Base-by-base conservation (phyloP, 2,888 invertebrate species). In the Hofmannophila pseudospretella region DNA sequence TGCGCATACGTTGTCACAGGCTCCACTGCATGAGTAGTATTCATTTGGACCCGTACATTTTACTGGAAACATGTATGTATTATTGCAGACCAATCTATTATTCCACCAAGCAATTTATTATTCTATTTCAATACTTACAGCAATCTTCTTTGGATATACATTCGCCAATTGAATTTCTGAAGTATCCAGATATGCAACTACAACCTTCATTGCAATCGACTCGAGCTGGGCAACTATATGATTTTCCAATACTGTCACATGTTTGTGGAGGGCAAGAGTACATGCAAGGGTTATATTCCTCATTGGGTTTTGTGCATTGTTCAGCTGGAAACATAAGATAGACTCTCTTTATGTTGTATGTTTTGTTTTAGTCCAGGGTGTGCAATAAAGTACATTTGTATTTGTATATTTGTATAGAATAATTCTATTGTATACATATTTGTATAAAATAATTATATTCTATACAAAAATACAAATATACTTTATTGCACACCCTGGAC, bases 1-100 rank as follows among this genome's bases (percentile, higher is more conserved):
- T 0, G 49, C 46, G 34, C 75, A 75, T 0, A 60, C 66, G 14
- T 68, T 76, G 37, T 76, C 74, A 34, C 74, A 74, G 0, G 59
- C 65, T 7, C 54, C 44, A 1, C 64, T 65, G 36, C 72, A 72
- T 1, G 55, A 42, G 37, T 49, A 69, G 32, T 52, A 63, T 41
- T 68, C 69, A 35, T 65, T 34, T 0, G 44, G 44, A 4, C 64
- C 65, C 2, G 12, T 39, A 38, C 67, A 68, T 45, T 49, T 50
- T 7, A 46, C 66, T 65, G 39, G n/a, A 20, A 34, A 38, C 11
- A 16, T 16, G 3, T n/a, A n/a, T n/a, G n/a, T n/a, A n/a, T n/a
- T n/a, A n/a, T n/a, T n/a, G n/a, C n/a, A n/a, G n/a, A n/a, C n/a
- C n/a, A n/a, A n/a, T n/a, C n/a, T n/a, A n/a, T n/a, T n/a, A n/a